Conservation (phyloP, 2,888 invertebrate species). For the Lycaena phlaeas region DNA sequence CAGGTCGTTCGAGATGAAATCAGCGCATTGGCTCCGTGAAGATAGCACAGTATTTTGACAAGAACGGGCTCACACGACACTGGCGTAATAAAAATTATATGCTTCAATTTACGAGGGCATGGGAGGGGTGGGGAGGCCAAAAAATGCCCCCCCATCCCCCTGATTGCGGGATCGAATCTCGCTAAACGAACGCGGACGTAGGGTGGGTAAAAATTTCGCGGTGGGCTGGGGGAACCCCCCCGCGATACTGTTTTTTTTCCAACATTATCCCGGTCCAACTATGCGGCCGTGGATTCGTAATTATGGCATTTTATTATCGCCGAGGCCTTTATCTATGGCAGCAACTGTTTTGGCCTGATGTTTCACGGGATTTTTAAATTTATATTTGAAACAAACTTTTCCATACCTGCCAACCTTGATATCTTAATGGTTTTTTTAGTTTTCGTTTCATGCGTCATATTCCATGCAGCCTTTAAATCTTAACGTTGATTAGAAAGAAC, state of each 20-base stretch:
- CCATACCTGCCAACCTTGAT: too few relatives aligned
- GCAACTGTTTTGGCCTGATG: slow-evolving; percentile 1
- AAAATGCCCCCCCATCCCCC: slow-evolving; percentile 53
- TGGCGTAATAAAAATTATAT: slow-evolving; percentile 72
- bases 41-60: slow-evolving; percentile 27
- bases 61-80: slow-evolving; percentile 55
- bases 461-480: background rate
- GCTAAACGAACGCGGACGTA: slow-evolving; percentile 51
- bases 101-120: slow-evolving; percentile 68
- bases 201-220: slow-evolving; percentile 49
- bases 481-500: too few relatives aligned
- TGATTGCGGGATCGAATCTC: slow-evolving; percentile 70
- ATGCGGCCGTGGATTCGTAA: slow-evolving; percentile 53
- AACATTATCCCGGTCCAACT: slow-evolving; percentile 61
- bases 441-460: too few relatives aligned
- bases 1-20: background rate
- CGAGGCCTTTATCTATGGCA: slow-evolving; percentile 3
- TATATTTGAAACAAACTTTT: background rate
- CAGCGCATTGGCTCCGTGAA: background rate
- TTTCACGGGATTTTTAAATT: background rate
- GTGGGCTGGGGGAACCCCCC: slow-evolving; percentile 32
- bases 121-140: slow-evolving; percentile 41
- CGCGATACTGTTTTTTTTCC: slow-evolving; percentile 61
- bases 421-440: too few relatives aligned
- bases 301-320: slow-evolving; percentile 45